Base-by-base conservation (phyloP, 2,888 invertebrate genomes). In the Cheilosia vernalis region DNA sequence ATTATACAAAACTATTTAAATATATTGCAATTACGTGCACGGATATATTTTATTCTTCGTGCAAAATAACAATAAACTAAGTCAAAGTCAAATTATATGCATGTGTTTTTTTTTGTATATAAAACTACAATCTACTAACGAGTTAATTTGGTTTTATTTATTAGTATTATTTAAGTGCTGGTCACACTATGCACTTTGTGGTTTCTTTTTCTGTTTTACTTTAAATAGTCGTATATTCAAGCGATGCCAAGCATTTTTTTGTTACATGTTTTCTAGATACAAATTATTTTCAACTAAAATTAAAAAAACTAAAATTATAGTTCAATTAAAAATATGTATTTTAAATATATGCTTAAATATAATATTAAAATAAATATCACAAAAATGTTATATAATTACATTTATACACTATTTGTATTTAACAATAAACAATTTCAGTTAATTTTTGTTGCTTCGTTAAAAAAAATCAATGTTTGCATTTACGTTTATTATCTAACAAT, bases 201-300 rank as follows among this genome's bases (percentile, higher is more conserved):
- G 70, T 78, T 56, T 49, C 69, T 21, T 56, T 79, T 53, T 72
- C 27, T 76, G 10, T 44, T 51, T 58, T 4, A n/a, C 10, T 53
- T 40, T 30, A 44, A 67, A 66, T 67, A 67, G 10, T 67, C 19
- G 37, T 49, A 72, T 87, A 82, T 79, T 87, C 87, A 88, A 88
- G 88, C 88, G 88, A 88, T 88, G 88, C 88, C 88, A 88, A 88
- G 87, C 87, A 87, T 88, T 88, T 88, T 88, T 83, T 83, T 60
- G 21, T 69, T 73, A 82, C 78, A 70, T 61, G 61, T 74, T 76
- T 74, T 17, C 83, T 74, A 79, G 53, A 72, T 64, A 76, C 44
- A 58, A 44, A 64, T 58, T 76, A 73, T 40, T 60, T 61, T 63
- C 17, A 69, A 47, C 49, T 69, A 2, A 44, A 76, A 74, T 37